Conservation (phyloP, 2,113 vertebrate species). For the Myxocyprinus asiaticus region DNA sequence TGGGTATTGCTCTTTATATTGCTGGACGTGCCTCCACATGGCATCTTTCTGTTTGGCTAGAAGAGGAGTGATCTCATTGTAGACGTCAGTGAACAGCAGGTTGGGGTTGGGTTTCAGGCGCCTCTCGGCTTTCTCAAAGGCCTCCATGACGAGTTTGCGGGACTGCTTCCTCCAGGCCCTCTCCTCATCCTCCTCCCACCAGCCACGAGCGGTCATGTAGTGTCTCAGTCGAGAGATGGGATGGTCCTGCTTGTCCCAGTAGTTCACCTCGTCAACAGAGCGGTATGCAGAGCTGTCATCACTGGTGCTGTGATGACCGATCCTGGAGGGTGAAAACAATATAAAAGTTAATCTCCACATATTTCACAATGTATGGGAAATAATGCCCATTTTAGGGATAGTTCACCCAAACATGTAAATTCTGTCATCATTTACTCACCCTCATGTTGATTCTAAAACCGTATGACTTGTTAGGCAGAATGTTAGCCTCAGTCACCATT, state of each 20-base stretch:
- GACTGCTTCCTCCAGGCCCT: slow-evolving; percentile 89
- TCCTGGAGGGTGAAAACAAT: slow-evolving; percentile 66
- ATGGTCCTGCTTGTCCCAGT: slow-evolving; percentile 96
- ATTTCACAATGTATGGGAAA: background rate
- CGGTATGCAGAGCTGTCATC: slow-evolving; percentile 94
- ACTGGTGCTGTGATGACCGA: slow-evolving; percentile 94
- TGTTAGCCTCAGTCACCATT: too few relatives aligned
- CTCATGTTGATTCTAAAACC: too few relatives aligned
- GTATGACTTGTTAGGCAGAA: too few relatives aligned
- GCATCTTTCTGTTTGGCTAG: slow-evolving; percentile 80
- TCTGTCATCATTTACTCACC: too few relatives aligned
- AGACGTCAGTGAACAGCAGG: slow-evolving; percentile 87
- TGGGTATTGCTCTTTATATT: slow-evolving; percentile 91
- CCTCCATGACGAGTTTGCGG: slow-evolving; percentile 88
- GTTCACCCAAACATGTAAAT: too few relatives aligned
- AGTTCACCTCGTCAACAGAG: slow-evolving; percentile 91
- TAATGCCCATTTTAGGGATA: background rate
- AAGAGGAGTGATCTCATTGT: slow-evolving; percentile 77
- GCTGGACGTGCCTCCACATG: slow-evolving; percentile 81
- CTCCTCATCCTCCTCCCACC: slow-evolving; percentile 92
- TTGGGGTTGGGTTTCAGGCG: slow-evolving; percentile 80
- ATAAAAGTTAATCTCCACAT: background rate
- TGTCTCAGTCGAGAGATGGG: slow-evolving; percentile 89
- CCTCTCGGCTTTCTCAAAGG: slow-evolving; percentile 85
- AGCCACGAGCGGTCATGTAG: slow-evolving; percentile 76